Evolutionary conservation across 2,797 vertebrate species (phyloP).

Genomic region (Argyrosomus regius): DNA sequence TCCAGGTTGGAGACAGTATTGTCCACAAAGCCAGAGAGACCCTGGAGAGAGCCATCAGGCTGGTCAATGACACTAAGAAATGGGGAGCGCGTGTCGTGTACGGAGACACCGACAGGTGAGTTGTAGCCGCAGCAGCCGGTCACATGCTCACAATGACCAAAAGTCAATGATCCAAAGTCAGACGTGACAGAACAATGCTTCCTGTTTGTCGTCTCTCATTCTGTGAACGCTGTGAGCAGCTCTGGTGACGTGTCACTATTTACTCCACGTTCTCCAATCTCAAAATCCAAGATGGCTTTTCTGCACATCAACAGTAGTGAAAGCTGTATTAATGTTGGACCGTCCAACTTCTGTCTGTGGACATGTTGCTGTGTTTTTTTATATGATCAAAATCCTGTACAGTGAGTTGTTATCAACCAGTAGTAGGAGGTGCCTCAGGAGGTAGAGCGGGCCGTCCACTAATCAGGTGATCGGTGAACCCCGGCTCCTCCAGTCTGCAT

Average conservation of each 20-base stretch:
- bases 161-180: not conserved
- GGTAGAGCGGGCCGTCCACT: too few relatives aligned
- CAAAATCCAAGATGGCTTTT: too few relatives aligned
- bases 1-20: slow-evolving; percentile 96
- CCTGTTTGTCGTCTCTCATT: not conserved
- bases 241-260: not conserved
- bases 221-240: not conserved
- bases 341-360: too few relatives aligned
- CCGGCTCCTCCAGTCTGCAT: too few relatives aligned
- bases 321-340: too few relatives aligned
- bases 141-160: not conserved
- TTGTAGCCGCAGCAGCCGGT: not conserved
- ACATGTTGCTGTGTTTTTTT: too few relatives aligned
- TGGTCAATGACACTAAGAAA: slow-evolving; percentile 97
- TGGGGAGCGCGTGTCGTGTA: slow-evolving; percentile 97
- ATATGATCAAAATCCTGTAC: too few relatives aligned
- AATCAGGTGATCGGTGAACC: too few relatives aligned
- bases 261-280: not conserved
- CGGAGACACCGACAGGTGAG: slow-evolving; percentile 92
- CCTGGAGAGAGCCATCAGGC: slow-evolving; percentile 95
- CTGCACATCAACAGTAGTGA: too few relatives aligned
- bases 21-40: slow-evolving; percentile 99
- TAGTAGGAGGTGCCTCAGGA: too few relatives aligned
- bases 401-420: too few relatives aligned
- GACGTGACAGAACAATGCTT: not conserved